Evolutionary conservation across 2,888 invertebrate species (phyloP), one percentile per base, ranked within the genome.

Genomic region (Brenthis ino): DNA sequence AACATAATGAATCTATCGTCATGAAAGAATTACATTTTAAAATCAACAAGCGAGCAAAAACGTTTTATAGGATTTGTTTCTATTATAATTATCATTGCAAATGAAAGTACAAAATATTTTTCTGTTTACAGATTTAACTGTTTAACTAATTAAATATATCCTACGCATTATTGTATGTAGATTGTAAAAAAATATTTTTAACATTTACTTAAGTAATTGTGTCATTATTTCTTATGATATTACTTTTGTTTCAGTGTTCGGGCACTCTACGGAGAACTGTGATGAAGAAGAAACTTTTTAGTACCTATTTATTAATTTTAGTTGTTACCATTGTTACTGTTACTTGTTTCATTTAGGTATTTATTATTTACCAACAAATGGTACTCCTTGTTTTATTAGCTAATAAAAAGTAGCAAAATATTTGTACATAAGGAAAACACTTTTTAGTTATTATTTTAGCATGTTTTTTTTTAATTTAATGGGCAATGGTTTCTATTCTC

Each of bases 191-290:
- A 20, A 20, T 20, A 20, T 20, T 20, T 20, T 20, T 37, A 37
- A 37, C 37, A 6, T 6, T 37, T 37, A 6, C 37, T 1, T 6
- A 37, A 6, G 5, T 37, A 37, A 8, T 14, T 57, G 16, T 43
- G 12, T 20, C 20, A 43, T 2, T 16, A 16, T 47, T 54, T 16
- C 20, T 12, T 24, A 20, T 16, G n/a, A 3, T 50, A 8, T 47
- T 48, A 58, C 70, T 67, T 75, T 81, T 83, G 85, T 91, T 95
- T 89, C 94, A 98, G 97, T 96, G 76, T 98, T 98, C 91, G 98
- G 98, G 63, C 98, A 98, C 84, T 94, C 95, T 78, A 96, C 97
- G 37, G 95, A 95, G 82, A 95, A 97, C 85, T 98, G 98, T 93
- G 95, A 96, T 86, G 97, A 97, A 85, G 96, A 95, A 81, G 96